These are phyloP conservation scores for Notospermus geniculatus DNA, from an alignment of 1,140 invertebrate species.

Conservation along the genomic window DNA sequence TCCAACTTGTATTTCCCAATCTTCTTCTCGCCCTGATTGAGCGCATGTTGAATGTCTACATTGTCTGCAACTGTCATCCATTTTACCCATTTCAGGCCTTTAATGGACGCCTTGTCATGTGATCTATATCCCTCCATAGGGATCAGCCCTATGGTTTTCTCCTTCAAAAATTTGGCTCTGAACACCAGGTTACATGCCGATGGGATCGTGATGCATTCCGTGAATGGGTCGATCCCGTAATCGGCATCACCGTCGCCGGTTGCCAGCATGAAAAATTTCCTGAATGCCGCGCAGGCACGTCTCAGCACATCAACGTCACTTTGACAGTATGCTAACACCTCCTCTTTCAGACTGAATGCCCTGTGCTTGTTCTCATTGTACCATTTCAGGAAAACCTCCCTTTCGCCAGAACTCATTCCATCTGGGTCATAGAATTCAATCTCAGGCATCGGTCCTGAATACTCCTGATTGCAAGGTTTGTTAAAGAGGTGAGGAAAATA, in stretches of 20 bases:
- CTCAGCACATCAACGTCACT: constrained; percentile 22
- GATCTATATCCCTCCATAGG: neutral
- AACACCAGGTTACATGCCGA: neutral
- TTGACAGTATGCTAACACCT: constrained; percentile 19
- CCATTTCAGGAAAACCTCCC: constrained; percentile 19
- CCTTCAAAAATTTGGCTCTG: neutral
- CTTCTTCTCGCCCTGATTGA: neutral
- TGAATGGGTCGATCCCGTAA: neutral
- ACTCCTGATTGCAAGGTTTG: constrained; percentile 14
- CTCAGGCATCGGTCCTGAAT: constrained; percentile 12
- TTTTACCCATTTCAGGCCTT: neutral
- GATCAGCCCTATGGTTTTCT: neutral
- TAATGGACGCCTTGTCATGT: neutral
- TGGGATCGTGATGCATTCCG: neutral
- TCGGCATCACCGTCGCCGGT: no score
- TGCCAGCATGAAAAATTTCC: constrained; percentile 16
- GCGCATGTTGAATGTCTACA: neutral
- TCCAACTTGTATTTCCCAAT: neutral
- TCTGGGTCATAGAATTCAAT: constrained; percentile 14
- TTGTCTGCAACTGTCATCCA: neutral
- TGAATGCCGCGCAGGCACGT: constrained; percentile 16
- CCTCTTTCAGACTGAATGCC: constrained; percentile 19
- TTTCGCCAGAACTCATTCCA: constrained; percentile 11
- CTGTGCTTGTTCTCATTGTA: constrained; percentile 9
- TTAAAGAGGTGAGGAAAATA: constrained; percentile 29